Evolutionary conservation across 2,113 vertebrate species (phyloP), one percentile per base, ranked within the genome.

Genomic region (Spermophilus dauricus): DNA sequence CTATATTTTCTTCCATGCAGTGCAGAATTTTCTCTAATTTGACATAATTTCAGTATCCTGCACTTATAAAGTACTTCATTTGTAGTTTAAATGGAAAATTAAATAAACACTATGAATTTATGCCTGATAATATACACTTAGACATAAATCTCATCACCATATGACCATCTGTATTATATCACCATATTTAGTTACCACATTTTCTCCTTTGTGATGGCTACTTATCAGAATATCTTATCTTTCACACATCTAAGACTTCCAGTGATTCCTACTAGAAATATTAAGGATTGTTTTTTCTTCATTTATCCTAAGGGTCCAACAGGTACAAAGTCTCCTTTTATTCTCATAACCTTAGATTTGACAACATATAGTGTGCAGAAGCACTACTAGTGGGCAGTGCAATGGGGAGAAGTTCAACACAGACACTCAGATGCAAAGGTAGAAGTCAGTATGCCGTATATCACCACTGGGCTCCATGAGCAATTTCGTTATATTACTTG

Each of bases 31-130:
- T 37, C 4, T 77, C 42, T 97, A 78, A 96, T 96, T 87, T 92
- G 72, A 95, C 58, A 82, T 6, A 61, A 87, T 89, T 95, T 97
- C 91, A 95, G 82, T 56, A 82, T 92, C 75, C 51, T 91, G 34
- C 58, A 58, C 90, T 91, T 72, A 84, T 65, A 91, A 51, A 94
- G 70, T 67, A 69, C 42, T 95, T 96, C 61, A 81, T 96, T 98
- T 90, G 65, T 70, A 87, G 53, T 77, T 86, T 96, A 96, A 96
- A 92, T 95, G 56, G 51, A 94, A 92, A 96, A 97, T 96, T 90
- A 94, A 97, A 82, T 84, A 89, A 97, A 90, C 53, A 75, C 13
- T 80, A 72, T 92, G 65, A 91, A 72, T 95, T 88, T 95, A 32
- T 87, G 90, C 80, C 61, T 78, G 69, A 61, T 88, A 61, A 95